Evolutionary conservation across 2,888 invertebrate species (phyloP), one percentile per base, ranked within the genome.

Genomic region (Microplitis manilae): DNA sequence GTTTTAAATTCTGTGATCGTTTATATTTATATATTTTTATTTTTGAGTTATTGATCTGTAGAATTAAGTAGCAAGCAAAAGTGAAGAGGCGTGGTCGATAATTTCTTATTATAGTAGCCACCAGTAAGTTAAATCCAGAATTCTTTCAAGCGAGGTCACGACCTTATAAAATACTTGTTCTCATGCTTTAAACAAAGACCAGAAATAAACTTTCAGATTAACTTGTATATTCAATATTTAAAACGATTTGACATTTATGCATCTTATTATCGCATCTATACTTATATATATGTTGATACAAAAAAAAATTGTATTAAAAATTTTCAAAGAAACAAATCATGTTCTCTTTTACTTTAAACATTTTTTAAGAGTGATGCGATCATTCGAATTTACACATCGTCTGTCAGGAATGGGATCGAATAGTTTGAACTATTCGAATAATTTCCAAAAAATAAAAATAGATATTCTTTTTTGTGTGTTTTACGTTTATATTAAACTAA

Each of bases 201-300:
- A 50, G 50, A 13, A 50, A 50, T 50, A 50, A 13, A 50, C 50
- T 50, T 50, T 50, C 50, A 13, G 50, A 50, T 50, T 50, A 50
- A 50, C 50, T 50, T 50, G 50, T 50, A 50, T 50, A 50, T 50
- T 50, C 50, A 50, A 50, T 50, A 50, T 50, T 50, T 50, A 50
- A 50, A 50, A 8, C 50, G 9, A 50, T 50, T 30, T 50, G 50
- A 50, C 13, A 50, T 50, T 50, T 50, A 50, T 50, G 13, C 50
- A 50, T 50, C 50, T 50, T 13, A 50, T 50, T 50, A 50, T 50
- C 8, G 13, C 50, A 50, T 50, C 50, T 8, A 13, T 13, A 50
- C 50, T 50, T 50, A 50, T 50, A 30, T 30, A 30, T 30, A 30
- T 30, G 30, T 30, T 4, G 30, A 30, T 30, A 2, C 30, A 30